Conservation (phyloP, 2,113 vertebrate genomes). For the Danio rerio region DNA sequence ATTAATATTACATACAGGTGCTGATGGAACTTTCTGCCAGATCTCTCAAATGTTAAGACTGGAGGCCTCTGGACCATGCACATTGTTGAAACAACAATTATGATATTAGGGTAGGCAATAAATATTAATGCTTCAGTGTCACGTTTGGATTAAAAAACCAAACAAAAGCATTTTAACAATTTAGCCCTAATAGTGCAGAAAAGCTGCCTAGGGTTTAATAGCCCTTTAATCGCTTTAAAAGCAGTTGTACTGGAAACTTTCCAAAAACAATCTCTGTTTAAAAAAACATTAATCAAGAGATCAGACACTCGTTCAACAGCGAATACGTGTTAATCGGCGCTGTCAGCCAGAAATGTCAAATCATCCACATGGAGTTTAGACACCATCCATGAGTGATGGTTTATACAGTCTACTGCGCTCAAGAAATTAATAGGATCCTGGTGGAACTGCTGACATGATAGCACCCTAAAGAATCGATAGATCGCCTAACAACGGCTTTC, state of each 20-base stretch:
- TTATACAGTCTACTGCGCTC: neutral
- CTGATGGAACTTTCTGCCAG: too few species aligned
- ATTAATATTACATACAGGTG: too few species aligned
- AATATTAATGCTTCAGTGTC: too few species aligned
- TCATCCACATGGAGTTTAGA: constrained; percentile 17
- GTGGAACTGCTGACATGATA: constrained; percentile 27
- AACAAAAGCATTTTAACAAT: neutral
- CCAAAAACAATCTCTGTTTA: constrained; percentile 16
- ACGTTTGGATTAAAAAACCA: too few species aligned
- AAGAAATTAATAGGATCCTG: constrained; percentile 41
- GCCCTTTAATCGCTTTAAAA: neutral
- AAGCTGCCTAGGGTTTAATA: constrained; percentile 17
- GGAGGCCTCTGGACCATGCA: too few species aligned
- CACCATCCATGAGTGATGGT: constrained; percentile 29
- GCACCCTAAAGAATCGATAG: constrained; percentile 22
- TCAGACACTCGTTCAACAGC: constrained; percentile 19
- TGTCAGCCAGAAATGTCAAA: constrained; percentile 38
- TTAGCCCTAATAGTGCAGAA: neutral
- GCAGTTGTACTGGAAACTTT: neutral
- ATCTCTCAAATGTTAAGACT: too few species aligned
- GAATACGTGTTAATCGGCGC: constrained; percentile 40
- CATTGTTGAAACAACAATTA: too few species aligned
- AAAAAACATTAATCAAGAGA: constrained; percentile 25
- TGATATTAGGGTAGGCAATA: too few species aligned
- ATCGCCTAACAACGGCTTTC: constrained; percentile 22